These are phyloP conservation scores for Acanthoscelides obtectus DNA, from an alignment of 2,888 invertebrate species.

Conservation along the genomic window DNA sequence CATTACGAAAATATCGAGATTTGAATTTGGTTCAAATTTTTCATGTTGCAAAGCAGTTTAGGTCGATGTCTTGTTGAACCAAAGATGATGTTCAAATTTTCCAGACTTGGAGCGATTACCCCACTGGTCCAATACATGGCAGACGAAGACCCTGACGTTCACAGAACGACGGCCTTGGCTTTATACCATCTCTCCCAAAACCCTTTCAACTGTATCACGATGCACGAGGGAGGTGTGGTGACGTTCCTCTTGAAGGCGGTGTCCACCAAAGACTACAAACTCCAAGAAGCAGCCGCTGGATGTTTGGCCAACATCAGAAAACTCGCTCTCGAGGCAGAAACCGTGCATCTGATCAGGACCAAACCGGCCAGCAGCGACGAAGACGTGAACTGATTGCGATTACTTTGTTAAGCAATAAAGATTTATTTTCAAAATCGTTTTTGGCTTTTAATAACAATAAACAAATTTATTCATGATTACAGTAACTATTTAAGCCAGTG, in stretches of 20 bases:
- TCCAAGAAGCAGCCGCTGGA: conserved; percentile 91
- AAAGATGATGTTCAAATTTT: conserved; percentile 9
- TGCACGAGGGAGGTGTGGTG: conserved; percentile 82
- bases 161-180: conserved; percentile 85
- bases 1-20: no score
- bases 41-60: no score
- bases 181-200: conserved; percentile 85
- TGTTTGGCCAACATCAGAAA: conserved; percentile 89
- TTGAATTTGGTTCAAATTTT: no score
- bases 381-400: conserved; percentile 4
- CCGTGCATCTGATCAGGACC: conserved; percentile 48
- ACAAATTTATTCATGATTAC: no score
- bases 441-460: no score
- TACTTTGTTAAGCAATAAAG: neutral
- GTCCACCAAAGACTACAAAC: conserved; percentile 77
- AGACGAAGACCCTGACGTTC: conserved; percentile 73
- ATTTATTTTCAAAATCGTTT: neutral
- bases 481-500: neutral
- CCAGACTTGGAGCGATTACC: conserved; percentile 68
- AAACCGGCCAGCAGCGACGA: conserved; percentile 27
- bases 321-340: conserved; percentile 75
- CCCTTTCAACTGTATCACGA: conserved; percentile 89
- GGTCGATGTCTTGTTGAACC: neutral
- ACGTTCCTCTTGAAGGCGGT: conserved; percentile 83
- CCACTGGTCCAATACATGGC: conserved; percentile 84